Evolutionary conservation across 37 sponge, comb jelly and placozoan species (phyloP), one percentile per base, ranked within the genome.

Genomic region (Ephydatia muelleri): DNA sequence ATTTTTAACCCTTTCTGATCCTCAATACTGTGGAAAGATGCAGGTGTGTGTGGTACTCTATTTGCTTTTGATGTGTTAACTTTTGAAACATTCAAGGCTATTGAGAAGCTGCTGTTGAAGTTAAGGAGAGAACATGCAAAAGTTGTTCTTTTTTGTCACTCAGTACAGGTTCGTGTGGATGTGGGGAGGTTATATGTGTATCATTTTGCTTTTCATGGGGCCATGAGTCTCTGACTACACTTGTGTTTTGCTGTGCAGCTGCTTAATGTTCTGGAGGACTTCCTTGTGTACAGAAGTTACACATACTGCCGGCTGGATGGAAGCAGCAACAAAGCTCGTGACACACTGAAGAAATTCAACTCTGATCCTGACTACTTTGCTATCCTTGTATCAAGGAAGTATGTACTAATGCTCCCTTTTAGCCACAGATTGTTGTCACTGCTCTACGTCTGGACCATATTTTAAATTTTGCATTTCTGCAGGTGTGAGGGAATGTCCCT

Each of bases 21-120:
- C 84, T 22, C 36, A 72, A n/a, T 88, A 84, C 70, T 88, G 89
- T 69, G 89, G 89, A 8, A 88, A 88, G 68, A 88, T 88, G 84
- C 72, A 84, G 75, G 83, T 82, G 23, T 3, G 80, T 28, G 39
- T 49, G 22, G 19, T 5, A 36, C n/a, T n/a, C n/a, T n/a, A n/a
- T n/a, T n/a, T n/a, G n/a, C n/a, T n/a, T n/a, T n/a, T n/a, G n/a
- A n/a, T n/a, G 12, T 12, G 12, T 26, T 43, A 75, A 21, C 14
- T 33, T 36, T 29, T 16, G 38, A 38, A 34, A 34, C 65, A 67
- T 11, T 65, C 11, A 64, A 85, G 86, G 82, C 68, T 2, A 19
- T 88, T 16, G 84, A 88, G 57, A 78, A 72, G 25, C 71, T 88
- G 32, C 84, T 88, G 29, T 25, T 22, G 0, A 77, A 14, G 31